Evolutionary conservation across 2,888 invertebrate species (phyloP).

Genomic region (Noctua janthe): DNA sequence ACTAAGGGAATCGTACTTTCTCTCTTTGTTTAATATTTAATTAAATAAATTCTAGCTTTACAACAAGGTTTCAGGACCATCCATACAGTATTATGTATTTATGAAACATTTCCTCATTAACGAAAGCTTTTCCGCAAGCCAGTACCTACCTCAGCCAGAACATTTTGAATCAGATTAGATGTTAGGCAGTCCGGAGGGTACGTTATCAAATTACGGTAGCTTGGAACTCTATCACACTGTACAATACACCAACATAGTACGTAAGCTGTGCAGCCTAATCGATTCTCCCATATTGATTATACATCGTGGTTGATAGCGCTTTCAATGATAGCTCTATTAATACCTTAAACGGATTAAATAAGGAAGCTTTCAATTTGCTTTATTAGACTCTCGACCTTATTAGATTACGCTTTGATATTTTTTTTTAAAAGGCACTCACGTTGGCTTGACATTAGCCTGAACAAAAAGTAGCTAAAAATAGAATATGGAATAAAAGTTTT

Average conservation of each 20-base stretch:
- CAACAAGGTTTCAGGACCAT: background rate
- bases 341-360: constrained; percentile 32
- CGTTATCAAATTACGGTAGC: constrained; percentile 40
- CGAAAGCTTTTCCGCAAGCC: background rate
- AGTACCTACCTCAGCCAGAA: constrained; percentile 18
- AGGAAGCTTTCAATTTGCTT: constrained; percentile 1
- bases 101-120: background rate
- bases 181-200: constrained; percentile 3
- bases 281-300: constrained; percentile 31
- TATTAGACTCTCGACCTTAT: constrained; percentile 25
- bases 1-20: background rate
- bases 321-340: constrained; percentile 34
- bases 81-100: background rate
- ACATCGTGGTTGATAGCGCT: constrained; percentile 11
- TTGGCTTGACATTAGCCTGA: background rate
- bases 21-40: background rate
- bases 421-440: constrained; percentile 15
- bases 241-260: constrained; percentile 16
- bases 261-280: constrained; percentile 17
- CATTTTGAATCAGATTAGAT: constrained; percentile 22
- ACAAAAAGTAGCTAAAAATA: background rate
- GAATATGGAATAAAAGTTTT: background rate
- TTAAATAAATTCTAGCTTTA: background rate
- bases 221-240: constrained; percentile 27
- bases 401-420: background rate